Base-by-base conservation (phyloP, 2,888 invertebrate genomes). In the Mechanitis messenoides region DNA sequence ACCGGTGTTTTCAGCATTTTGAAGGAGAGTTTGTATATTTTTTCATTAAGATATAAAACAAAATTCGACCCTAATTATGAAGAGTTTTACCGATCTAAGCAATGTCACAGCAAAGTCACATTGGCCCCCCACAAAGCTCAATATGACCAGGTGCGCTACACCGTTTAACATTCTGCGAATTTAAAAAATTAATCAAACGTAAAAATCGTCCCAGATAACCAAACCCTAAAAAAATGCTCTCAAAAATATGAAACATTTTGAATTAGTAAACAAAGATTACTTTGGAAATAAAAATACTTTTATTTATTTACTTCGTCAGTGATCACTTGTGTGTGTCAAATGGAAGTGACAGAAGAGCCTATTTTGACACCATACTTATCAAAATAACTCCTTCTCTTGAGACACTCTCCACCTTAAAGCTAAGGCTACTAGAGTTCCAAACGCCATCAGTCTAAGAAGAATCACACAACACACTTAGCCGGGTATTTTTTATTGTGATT, bases 71-170 rank as follows among this genome's bases (percentile, higher is more conserved):
- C 20, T 20, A 20, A 20, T 20, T 20, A 20, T 20, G 50, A 31
- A 50, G 6, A 47, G 47, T 47, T 7, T 28, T 28, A n/a, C 4
- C 7, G n/a, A 31, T 50, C 50, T 42, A 42, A 38, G 38, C 38
- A 58, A 54, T 59, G 54, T 54, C 46, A 59, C 58, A 53, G 42
- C 11, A 58, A 55, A 61, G 45, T 58, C 58, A 42, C 42, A 62
- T 57, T 64, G 63, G 58, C 67, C 68, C 67, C 68, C 65, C 66
- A 69, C 56, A 58, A 55, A 45, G 63, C 59, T 55, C 60, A 63
- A 59, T 65, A 61, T 63, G 59, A 58, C 65, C 69, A 69, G 61
- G 63, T 68, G 69, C 56, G 53, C 46, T 31, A 9, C 47, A 45
- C 54, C 56, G 56, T 53, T 56, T 56, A 53, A 60, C 53, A 57